These are phyloP conservation scores for Portunus trituberculatus DNA, from an alignment of 1,140 invertebrate species.

Conservation along the genomic window DNA sequence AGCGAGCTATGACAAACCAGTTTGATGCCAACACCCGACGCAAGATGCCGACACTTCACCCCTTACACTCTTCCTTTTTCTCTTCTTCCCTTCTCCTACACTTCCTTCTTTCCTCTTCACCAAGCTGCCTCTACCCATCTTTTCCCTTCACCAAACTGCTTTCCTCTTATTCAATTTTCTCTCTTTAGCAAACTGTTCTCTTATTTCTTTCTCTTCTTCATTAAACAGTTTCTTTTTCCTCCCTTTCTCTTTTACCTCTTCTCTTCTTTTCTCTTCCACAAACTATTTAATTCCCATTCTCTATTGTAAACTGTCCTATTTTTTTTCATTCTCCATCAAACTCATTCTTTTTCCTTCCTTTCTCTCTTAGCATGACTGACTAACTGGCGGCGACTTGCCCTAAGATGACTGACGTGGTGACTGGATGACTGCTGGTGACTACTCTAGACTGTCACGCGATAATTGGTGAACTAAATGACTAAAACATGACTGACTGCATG, in stretches of 20 bases:
- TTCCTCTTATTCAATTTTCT: not conserved
- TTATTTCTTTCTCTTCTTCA: not conserved
- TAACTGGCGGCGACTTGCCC: not conserved
- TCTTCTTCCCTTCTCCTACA: not conserved
- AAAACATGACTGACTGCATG: not conserved
- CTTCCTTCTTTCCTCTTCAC: not conserved
- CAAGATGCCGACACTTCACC: not conserved
- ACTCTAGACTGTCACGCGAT: no score
- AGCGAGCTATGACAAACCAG: conserved; percentile 88
- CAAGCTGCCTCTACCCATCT: not conserved
- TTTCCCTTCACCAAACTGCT: not conserved
- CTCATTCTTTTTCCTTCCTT: no score
- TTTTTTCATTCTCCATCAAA: not conserved
- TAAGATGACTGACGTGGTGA: not conserved
- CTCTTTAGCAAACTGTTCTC: no score
- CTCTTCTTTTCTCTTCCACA: conserved; percentile 2
- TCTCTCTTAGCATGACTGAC: not conserved
- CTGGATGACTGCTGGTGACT: not conserved
- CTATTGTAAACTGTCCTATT: not conserved
- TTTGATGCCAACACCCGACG: conserved; percentile 85
- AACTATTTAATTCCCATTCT: no score
- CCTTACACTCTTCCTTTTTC: not conserved
- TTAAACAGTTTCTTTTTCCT: not conserved
- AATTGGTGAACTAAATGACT: no score
- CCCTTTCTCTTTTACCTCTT: not conserved